Base-by-base conservation (phyloP, 2,888 invertebrate species). In the Tubulanus polymorphus region DNA sequence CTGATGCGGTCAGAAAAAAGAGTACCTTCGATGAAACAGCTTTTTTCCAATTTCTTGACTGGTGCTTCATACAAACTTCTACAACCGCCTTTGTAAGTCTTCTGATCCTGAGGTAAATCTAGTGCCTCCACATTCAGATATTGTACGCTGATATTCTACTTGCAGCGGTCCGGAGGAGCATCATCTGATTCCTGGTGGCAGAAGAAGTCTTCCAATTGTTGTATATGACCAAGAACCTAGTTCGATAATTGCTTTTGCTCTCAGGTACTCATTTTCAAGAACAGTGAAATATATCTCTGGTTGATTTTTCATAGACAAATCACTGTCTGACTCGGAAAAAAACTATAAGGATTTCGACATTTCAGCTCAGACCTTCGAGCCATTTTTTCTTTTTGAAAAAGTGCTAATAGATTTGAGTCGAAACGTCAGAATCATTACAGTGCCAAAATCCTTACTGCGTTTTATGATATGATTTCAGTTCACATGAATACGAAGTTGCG, bases 241-340 rank as follows among this genome's bases (percentile, higher is more conserved):
- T 62, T 91, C 91, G 0, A 87, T 93, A 51, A 89, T 93, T 57
- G 90, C 92, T 0, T 91, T 90, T 72, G 86, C 90, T 1, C 79
- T 93, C 25, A 86, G 78, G 75, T n/a, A n/a, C n/a, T n/a, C n/a
- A n/a, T n/a, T n/a, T n/a, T n/a, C n/a, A n/a, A n/a, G n/a, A n/a
- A n/a, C n/a, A n/a, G n/a, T n/a, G n/a, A n/a, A n/a, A n/a, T n/a
- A n/a, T n/a, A n/a, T n/a, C n/a, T n/a, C n/a, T n/a, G n/a, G n/a
- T n/a, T n/a, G n/a, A n/a, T n/a, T n/a, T n/a, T n/a, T n/a, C n/a
- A n/a, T n/a, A n/a, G n/a, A n/a, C n/a, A n/a, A n/a, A n/a, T n/a
- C n/a, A n/a, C n/a, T n/a, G n/a, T n/a, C n/a, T n/a, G n/a, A n/a
- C n/a, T n/a, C n/a, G n/a, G n/a, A n/a, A n/a, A n/a, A n/a, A n/a